phyloP scores from a whole-genome alignment of 2,888 invertebrate genomes.

The Phytoseiulus persimilis region DNA sequence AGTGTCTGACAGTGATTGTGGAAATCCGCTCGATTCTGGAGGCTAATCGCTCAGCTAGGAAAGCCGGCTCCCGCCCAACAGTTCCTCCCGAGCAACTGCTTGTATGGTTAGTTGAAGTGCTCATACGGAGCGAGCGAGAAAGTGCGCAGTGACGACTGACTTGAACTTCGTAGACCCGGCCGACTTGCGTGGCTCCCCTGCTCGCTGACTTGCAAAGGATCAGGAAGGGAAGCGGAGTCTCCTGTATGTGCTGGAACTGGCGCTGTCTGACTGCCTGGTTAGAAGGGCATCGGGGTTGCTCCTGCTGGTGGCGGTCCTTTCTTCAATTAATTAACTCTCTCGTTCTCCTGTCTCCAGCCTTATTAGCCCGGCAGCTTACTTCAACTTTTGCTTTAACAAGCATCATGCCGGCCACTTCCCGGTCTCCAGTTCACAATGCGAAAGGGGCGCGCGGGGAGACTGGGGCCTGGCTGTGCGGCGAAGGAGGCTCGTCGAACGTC shows the following conservation, averaged over 20 bases:
- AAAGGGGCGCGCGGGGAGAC: neutral
- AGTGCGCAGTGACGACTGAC: neutral
- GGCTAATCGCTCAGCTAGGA: too few species aligned
- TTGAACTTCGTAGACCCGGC: neutral
- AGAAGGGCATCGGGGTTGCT: neutral
- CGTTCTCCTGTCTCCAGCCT: neutral
- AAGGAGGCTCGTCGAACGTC: neutral
- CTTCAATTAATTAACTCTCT: neutral
- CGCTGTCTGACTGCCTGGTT: neutral
- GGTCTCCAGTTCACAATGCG: neutral
- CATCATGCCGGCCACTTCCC: neutral
- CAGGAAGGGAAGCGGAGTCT: neutral
- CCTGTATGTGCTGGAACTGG: neutral
- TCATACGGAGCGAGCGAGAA: neutral
- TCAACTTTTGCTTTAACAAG: slow-evolving; percentile 5
- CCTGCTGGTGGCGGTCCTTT: neutral
- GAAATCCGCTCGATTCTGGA: neutral
- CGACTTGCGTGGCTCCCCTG: neutral
- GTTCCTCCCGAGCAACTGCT: neutral
- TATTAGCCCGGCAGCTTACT: neutral
- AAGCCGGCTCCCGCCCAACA: neutral
- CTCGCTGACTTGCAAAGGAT: neutral
- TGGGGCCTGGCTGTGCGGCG: neutral
- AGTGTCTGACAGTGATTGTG: too few species aligned
- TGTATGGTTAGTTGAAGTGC: neutral